Base-by-base conservation (phyloP, 53 echinoderm and acorn worm species). In the Mesocentrotus franciscanus region DNA sequence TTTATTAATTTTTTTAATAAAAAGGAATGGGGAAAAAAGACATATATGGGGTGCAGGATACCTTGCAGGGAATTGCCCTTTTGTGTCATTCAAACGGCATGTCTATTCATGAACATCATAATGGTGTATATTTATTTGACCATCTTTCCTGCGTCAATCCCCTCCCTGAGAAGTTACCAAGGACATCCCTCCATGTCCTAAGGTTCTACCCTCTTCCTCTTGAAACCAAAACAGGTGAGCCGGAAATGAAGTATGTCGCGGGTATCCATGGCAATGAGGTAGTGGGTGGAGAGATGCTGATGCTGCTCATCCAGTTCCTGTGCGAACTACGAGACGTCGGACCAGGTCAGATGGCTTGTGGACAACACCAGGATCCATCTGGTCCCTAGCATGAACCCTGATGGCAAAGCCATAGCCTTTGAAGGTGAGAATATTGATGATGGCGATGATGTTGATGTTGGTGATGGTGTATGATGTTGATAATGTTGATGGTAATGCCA, bases 191-290 rank as follows among this genome's bases (percentile, higher is more conserved):
- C 76, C 76, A 39, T 81, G 81, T 81, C 81, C 42, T 81, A 81
- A 81, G 81, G 81, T 57, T 92, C 56, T 68, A 58, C 83, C 94
- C 15, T 35, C 39, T 60, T 66, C 62, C 78, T 56, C 78, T 76
- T 75, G 22, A 72, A 42, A n/a, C 56, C 92, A 0, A 49, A 58
- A 57, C 78, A 99, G 99, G 99, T 72, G 99, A 99, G 89, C 99
- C 99, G 11, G 99, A 98, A 96, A 98, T 99, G 95, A 98, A 97
- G 92, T 99, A 97, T 56, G 96, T 99, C 30, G 99, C 97, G 64
- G n/a, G 98, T 95, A 99, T 99, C 98, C 99, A 99, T 90, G 99
- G 99, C 78, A 99, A 99, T 61, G 99, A 99, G 94, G 97, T 99
- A 34, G 98, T 98, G 22, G 99, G 99, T 8, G 93, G 99, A 72